Evolutionary conservation across 2,888 invertebrate species (phyloP), one percentile per base, ranked within the genome.

Genomic region (Belgica antarctica): DNA sequence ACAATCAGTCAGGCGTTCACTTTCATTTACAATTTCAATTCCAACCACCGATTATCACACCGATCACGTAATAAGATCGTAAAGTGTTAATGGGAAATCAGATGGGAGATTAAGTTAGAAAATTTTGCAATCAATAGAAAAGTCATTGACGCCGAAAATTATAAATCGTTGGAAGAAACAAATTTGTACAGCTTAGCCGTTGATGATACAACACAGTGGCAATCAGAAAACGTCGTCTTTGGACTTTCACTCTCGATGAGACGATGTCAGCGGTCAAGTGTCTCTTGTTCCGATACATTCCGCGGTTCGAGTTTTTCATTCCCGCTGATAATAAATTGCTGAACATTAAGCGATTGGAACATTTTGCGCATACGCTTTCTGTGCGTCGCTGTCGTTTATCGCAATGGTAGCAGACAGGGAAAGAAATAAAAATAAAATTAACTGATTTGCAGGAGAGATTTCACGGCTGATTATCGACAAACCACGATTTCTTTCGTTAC

Each of bases 21-120:
- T 52, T 52, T 52, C 52, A 22, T 22, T 41, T 52, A n/a, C 52
- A 22, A 52, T 52, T 52, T 22, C 15, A 41, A 41, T 41, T 41
- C 15, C n/a, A n/a, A 52, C n/a, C 22, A 52, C 17, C 17, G 52
- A 52, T 52, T 52, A 52, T 52, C 52, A 52, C 17, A 52, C 22
- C n/a, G 52, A 52, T 52, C 52, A 52, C 52, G 52, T 52, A 52
- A 52, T 52, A 52, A n/a, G n/a, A 22, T 52, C 22, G 17, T 52
- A 22, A 7, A 52, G 22, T 52, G 22, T 52, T 22, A 52, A n/a
- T n/a, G n/a, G n/a, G n/a, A n/a, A n/a, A n/a, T n/a, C n/a, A n/a
- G n/a, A n/a, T n/a, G 52, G 52, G 22, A 52, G 52, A 52, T 52
- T 52, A 8, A 12, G n/a, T 41, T 41, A n/a, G 41, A 41, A 41